Conservation (phyloP, 2,888 invertebrate species). For the Iphiclides podalirius region DNA sequence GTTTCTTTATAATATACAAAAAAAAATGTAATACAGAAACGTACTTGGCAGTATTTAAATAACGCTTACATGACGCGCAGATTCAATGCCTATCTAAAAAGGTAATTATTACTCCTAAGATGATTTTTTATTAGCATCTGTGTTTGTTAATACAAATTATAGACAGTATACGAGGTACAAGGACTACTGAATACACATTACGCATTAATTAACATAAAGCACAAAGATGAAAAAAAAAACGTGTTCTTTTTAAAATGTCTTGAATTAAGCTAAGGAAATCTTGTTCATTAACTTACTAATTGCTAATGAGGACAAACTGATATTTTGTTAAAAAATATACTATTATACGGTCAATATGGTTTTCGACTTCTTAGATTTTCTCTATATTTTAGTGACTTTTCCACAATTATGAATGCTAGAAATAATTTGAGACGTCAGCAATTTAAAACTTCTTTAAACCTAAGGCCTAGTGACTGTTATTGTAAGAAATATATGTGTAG, state of each 20-base stretch:
- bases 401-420: too few species aligned
- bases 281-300: too few species aligned
- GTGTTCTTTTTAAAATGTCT: too few species aligned
- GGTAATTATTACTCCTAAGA: neutral
- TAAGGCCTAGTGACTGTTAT: too few species aligned
- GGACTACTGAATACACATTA: neutral
- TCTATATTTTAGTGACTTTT: too few species aligned
- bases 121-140: neutral
- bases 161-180: neutral
- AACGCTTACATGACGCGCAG: neutral
- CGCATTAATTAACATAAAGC: neutral
- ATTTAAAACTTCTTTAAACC: too few species aligned
- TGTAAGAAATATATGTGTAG: too few species aligned
- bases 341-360: too few species aligned
- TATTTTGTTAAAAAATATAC: neutral
- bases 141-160: neutral
- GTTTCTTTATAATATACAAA: neutral
- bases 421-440: too few species aligned
- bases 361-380: too few species aligned
- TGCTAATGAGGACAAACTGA: neutral
- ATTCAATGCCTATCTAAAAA: conserved; percentile 2
- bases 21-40: neutral
- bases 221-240: neutral
- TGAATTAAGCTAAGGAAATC: too few species aligned
- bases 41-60: conserved; percentile 7